Evolutionary conservation across 2,113 vertebrate species (phyloP), one percentile per base, ranked within the genome.

Genomic region (Columba janthina): DNA sequence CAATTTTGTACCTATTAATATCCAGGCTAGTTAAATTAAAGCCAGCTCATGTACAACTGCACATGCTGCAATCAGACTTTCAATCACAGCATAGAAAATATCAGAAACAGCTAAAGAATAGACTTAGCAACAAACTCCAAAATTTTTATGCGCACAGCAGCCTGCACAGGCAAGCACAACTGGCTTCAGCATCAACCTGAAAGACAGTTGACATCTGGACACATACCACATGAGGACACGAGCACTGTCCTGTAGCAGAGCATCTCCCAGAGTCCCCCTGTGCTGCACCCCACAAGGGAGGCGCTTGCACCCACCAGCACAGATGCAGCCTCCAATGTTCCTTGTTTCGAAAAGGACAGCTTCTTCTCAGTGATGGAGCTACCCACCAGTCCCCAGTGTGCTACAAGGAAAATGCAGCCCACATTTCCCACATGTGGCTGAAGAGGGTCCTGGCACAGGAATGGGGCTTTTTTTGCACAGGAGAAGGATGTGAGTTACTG

Each of bases 251-350:
- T 15, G 1, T 6, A 42, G 12, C 8, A 0, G 11, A 10, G 14
- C 10, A 57, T 51, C 32, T 62, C 34, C 44, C 25, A 31, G 32
- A 53, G 7, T 8, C 6, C 4, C 3, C 5, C 9, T 3, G 12
- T 14, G 32, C 11, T 22, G 12, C 40, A 22, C 11, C 1, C 1
- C 28, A 15, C 14, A n/a, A 15, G 0, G 0, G 11, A 67, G 22
- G 20, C 70, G 10, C 1, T 4, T 29, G 29, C n/a, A 14, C 3
- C 26, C 6, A 2, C 34, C 8, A 22, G 46, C 64, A 80, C 54
- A 34, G 10, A 28, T 12, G 67, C 5, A 90, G 66, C 6, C 28
- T 31, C 25, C 34, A 15, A 4, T 11, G 13, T 22, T 67, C 34
- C 34, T 29, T 44, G 2, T 17, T 70, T 85, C 42, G 25, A 12